Conservation (phyloP, 2,113 vertebrate genomes). For the Stigmatopora argus region DNA sequence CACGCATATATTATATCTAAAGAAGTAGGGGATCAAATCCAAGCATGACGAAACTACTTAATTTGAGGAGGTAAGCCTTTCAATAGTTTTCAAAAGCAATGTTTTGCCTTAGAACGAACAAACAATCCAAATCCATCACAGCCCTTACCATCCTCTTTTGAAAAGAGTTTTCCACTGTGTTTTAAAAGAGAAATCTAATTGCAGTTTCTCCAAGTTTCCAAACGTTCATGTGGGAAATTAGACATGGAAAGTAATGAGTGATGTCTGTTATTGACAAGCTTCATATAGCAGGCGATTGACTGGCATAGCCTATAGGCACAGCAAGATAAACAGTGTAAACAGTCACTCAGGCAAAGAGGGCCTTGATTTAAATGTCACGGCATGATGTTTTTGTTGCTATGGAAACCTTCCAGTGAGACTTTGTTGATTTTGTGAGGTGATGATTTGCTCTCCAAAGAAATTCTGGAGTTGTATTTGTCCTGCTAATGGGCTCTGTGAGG, state of each 20-base stretch:
- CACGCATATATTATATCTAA: neutral
- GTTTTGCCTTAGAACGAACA: constrained; percentile 34
- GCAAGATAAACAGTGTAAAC: constrained; percentile 17
- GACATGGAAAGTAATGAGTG: constrained; percentile 38
- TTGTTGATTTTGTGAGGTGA: constrained; percentile 17
- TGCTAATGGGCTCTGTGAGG: constrained; percentile 16
- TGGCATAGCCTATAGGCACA: constrained; percentile 24
- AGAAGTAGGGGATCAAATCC: neutral
- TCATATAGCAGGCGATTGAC: constrained; percentile 39
- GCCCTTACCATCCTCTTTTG: constrained; percentile 36
- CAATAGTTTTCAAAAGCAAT: constrained; percentile 5
- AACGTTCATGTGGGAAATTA: constrained; percentile 44
- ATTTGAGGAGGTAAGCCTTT: constrained; percentile 9
- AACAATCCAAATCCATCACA: constrained; percentile 37
- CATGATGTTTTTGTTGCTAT: constrained; percentile 35
- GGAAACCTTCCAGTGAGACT: constrained; percentile 24
- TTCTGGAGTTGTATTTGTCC: constrained; percentile 7
- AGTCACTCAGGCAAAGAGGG: constrained; percentile 15
- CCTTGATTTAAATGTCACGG: constrained; percentile 46
- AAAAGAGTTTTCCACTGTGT: constrained; percentile 39
- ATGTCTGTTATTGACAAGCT: constrained; percentile 36
- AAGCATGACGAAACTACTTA: neutral
- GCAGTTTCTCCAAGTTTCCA: constrained; percentile 22
- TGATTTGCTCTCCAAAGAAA: constrained; percentile 17
- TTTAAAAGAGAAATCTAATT: constrained; percentile 29